Base-by-base conservation (phyloP, 2,797 vertebrate species). In the Cyclopterus lumpus region DNA sequence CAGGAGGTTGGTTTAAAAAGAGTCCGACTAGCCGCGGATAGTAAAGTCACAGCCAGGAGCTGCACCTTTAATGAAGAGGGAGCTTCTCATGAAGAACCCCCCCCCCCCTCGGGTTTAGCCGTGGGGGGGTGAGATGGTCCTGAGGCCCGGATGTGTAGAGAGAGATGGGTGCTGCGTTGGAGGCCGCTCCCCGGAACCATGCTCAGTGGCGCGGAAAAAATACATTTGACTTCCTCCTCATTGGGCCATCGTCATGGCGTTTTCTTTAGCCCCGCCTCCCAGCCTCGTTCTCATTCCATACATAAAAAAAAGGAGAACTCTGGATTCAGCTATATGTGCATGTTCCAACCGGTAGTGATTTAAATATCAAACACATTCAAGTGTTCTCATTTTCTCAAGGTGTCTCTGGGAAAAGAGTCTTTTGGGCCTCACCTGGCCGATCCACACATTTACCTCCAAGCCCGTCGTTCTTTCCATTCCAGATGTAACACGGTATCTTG, bases 61-160 rank as follows among this genome's bases (percentile, higher is more conserved):
- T 46, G 24, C 12, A 10, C 48, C 22, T 69, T 26, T 49, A 51
- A 15, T 63, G 63, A 12, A 3, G 30, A 24, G 15, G 58, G 58
- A 49, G 59, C 38, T 54, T 58, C 8, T 58, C 22, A 64, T 12
- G 28, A 51, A 71, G 53, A 53, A 18, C 6, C 54, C 26, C 26
- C 26, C 26, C 26, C n/a, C n/a, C 32, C 58, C 8, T 44, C 14
- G n/a, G 70, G 12, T 28, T 67, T 16, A 48, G 38, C 30, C 10
- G 5, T 44, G 51, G 12, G 36, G 36, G 34, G 34, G n/a, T n/a
- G 44, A 66, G 61, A 15, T 8, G 2, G 30, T 46, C 79, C 84
- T 54, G 48, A 5, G 55, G 82, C 75, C 14, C 1, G 30, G 82
- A 67, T 18, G 63, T 59, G 16, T 42, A 6, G 7, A 8, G 44